Base-by-base conservation (phyloP, 2,113 vertebrate species). In the Oncorhynchus mykiss region DNA sequence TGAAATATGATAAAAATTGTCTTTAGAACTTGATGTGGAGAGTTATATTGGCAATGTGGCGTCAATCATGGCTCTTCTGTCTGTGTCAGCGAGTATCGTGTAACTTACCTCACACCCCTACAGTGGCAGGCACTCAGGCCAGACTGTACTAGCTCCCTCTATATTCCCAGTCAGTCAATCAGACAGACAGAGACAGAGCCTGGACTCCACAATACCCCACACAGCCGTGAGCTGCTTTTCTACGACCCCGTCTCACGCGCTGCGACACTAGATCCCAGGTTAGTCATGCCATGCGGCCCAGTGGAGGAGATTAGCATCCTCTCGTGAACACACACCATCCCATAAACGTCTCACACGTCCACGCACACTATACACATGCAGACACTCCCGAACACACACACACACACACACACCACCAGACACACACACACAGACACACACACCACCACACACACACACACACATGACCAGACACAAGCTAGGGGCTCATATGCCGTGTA, bases 101-200 rank as follows among this genome's bases (percentile, higher is more conserved):
- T 90, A 84, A 87, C 88, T 89, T 80, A 87, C 78, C 85, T 87
- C 90, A 83, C 85, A 71, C 64, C 64, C 73, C n/a, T n/a, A 59
- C 74, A 49, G 79, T 71, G 77, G 78, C 80, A 85, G 82, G 80
- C 84, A 82, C 24, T 65, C 62, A 68, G 66, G 66, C 69, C 34
- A 73, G 74, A 78, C 69, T 24, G 59, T 5, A 11, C 77, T 29
- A 67, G 5, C 64, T 82, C 80, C 81, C 59, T 7, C 12, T 25
- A 11, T 16, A 22, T 12, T 64, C 18, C 6, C 31, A 34, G 27
- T 72, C 71, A 74, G 67, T 70, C 31, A 39, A 6, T 24, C 68
- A 49, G 27, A 27, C 34, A 66, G 24, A 66, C 11, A 70, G 24
- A 70, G 49, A 14, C 13, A 54, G 51, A 54, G 51, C 4, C 51